Evolutionary conservation across 2,888 invertebrate species (phyloP), one percentile per base, ranked within the genome.

Genomic region (Tinea trinotella): DNA sequence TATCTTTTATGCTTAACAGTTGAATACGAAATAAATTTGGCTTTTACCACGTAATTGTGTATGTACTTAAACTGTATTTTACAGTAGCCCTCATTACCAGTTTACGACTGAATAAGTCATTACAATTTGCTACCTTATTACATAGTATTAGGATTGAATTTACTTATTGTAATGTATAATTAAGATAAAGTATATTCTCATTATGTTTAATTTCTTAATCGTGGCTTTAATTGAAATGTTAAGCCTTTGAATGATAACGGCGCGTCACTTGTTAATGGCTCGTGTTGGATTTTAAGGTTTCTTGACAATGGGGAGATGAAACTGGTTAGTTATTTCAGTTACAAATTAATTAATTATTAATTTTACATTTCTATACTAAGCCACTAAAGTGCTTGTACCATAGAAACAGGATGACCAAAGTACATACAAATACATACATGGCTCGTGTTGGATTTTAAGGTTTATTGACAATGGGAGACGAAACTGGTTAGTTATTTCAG

Each of bases 201-300:
- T 81, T 80, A 76, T 64, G 66, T 70, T 78, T 80, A 78, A 80
- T 79, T 78, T 75, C 73, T 79, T 79, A 80, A 81, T 81, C 77
- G 67, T 62, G 60, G 62, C 68, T 70, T 72, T 84, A 81, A 84
- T 84, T 84, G 82, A 82, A 82, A 83, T 76, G 79, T 82, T 75
- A 70, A 71, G 68, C 65, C 63, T 62, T 57, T 55, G 59, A 59
- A 59, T 64, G 81, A 78, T 78, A 77, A 73, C 66, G 62, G 57
- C 56, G 54, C 56, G 66, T 20, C 66, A 61, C 60, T 67, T 70
- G 67, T 77, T 75, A 77, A 76, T 72, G 73, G 66, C 64, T 18
- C 60, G 61, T 62, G 65, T 67, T 65, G 61, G 71, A 65, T 70
- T 70, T 46, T 19, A 19, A 19, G 6, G 46, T 59, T 56, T 24